Evolutionary conservation across 2,113 vertebrate genomes (phyloP).

Genomic region (Lutjanus erythropterus): DNA sequence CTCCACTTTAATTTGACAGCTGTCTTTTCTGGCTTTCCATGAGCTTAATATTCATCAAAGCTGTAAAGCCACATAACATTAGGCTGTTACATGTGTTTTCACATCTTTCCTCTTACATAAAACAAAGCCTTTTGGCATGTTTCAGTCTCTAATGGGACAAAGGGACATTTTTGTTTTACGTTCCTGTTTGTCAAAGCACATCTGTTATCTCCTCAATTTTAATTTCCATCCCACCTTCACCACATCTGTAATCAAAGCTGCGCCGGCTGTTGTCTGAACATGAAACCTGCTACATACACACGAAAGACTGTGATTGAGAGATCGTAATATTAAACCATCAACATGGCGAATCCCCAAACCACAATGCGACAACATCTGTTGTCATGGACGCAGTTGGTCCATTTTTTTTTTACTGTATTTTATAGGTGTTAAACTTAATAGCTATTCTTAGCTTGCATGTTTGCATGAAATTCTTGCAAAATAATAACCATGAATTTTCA

Average conservation of each 20-base stretch:
- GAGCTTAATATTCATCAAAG: neutral
- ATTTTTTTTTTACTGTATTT: conserved; percentile 6
- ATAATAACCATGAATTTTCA: conserved; percentile 49
- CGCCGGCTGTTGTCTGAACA: conserved; percentile 65
- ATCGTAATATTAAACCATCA: conserved; percentile 34
- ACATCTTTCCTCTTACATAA: neutral
- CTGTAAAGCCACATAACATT: neutral
- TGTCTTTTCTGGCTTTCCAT: neutral
- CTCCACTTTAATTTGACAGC: neutral
- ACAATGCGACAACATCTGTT: conserved; percentile 50
- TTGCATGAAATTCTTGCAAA: conserved; percentile 42
- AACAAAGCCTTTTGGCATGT: conserved; percentile 33
- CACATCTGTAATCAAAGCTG: conserved; percentile 70
- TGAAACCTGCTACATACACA: conserved; percentile 21
- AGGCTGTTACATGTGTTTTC: conserved; percentile 5
- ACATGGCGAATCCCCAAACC: neutral
- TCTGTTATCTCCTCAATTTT: conserved; percentile 52
- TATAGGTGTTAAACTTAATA: conserved; percentile 3
- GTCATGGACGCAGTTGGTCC: conserved; percentile 24
- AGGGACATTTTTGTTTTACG: conserved; percentile 32
- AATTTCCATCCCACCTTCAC: conserved; percentile 52
- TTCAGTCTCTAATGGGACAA: conserved; percentile 40
- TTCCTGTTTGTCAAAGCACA: conserved; percentile 33
- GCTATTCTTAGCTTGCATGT: conserved; percentile 9
- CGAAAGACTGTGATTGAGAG: conserved; percentile 5